Conservation (phyloP, 2,113 vertebrate species). For the Anhinga anhinga region DNA sequence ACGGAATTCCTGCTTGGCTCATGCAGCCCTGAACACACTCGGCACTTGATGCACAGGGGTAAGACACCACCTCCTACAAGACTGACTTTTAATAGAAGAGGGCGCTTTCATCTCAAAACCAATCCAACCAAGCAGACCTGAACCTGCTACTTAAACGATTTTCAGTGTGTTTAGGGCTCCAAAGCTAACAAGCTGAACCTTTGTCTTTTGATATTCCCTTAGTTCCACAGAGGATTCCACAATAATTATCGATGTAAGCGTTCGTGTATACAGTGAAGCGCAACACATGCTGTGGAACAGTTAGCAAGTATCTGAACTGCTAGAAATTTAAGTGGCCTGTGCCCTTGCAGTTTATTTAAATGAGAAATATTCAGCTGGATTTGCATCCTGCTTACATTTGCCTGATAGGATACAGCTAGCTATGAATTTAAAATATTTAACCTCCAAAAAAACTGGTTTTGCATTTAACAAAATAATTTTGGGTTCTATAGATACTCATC, state of each 20-base stretch:
- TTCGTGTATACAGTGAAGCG: neutral
- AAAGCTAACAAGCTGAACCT: neutral
- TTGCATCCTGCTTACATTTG: neutral
- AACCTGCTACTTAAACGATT: neutral
- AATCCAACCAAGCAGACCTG: neutral
- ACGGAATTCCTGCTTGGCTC: neutral
- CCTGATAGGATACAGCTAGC: neutral
- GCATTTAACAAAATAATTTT: neutral
- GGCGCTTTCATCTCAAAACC: neutral
- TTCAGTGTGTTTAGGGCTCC: neutral
- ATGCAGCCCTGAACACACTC: neutral
- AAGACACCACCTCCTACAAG: neutral
- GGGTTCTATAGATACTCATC: neutral
- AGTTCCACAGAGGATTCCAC: neutral
- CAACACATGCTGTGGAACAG: neutral
- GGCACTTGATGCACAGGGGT: rapidly evolving
- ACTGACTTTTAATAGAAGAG: neutral
- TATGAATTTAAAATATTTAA: neutral
- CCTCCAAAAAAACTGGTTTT: neutral
- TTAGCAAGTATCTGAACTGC: neutral
- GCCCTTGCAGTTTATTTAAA: neutral
- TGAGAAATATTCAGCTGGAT: neutral
- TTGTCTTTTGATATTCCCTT: neutral
- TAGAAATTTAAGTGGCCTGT: neutral
- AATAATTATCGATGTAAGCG: neutral